Evolutionary conservation across 53 echinoderm and acorn worm genomes (phyloP).

Genomic region (Temnopleurus reevesii): DNA sequence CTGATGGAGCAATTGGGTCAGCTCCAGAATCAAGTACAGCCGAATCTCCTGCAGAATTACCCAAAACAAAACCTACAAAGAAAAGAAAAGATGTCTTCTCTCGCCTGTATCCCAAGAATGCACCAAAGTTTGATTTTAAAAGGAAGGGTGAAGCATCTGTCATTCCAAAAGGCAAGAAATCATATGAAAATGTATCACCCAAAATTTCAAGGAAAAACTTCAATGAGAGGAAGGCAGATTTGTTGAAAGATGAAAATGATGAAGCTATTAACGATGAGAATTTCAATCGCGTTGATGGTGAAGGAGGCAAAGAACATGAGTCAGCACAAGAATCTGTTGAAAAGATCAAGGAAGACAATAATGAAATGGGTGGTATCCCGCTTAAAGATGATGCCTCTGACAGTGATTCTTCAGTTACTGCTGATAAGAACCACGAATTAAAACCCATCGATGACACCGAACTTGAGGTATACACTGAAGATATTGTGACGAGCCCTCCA

Average conservation of each 20-base stretch:
- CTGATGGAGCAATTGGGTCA: not conserved
- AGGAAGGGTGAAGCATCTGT: constrained; percentile 58
- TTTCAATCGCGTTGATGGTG: not conserved
- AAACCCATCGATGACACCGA: not conserved
- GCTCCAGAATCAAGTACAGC: not conserved
- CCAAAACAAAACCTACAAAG: not conserved
- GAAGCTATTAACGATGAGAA: not conserved
- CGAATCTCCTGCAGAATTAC: not conserved
- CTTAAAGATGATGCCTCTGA: not conserved
- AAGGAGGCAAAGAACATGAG: not conserved
- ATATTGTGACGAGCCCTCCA: not conserved
- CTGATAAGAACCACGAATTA: not conserved
- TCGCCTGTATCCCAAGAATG: constrained; percentile 74
- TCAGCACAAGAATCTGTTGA: not conserved
- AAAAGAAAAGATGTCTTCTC: constrained; percentile 74
- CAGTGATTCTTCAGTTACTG: not conserved
- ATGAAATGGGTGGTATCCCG: not conserved
- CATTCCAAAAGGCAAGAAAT: not conserved
- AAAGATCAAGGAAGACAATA: not conserved
- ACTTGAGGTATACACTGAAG: not conserved
- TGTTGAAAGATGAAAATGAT: not conserved
- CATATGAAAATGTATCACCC: not conserved
- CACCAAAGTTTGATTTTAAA: constrained; percentile 80
- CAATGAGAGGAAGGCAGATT: not conserved
- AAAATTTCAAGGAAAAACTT: not conserved